These are phyloP conservation scores for Anhinga anhinga DNA, from an alignment of 2,113 vertebrate genomes.

Conservation along the genomic window DNA sequence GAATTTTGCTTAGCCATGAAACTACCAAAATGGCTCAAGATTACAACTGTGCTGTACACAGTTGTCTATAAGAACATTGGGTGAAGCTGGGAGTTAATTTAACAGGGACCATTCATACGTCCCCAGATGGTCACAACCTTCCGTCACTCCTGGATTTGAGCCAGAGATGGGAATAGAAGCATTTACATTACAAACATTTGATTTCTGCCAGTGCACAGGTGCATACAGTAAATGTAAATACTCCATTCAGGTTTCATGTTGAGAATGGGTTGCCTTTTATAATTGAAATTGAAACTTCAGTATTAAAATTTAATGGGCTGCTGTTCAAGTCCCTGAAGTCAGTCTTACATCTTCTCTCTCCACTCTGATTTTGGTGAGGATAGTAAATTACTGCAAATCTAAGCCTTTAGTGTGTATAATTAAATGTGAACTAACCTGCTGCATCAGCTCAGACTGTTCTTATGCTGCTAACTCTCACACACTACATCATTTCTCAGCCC, in stretches of 20 bases:
- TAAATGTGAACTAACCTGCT: neutral
- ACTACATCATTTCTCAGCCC: neutral
- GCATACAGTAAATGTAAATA: neutral
- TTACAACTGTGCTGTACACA: neutral
- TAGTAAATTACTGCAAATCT: neutral
- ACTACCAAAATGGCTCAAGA: neutral
- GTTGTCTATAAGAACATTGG: neutral
- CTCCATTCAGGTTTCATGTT: neutral
- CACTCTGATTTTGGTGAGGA: neutral
- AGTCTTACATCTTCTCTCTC: neutral
- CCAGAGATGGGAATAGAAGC: neutral
- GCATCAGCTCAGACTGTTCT: neutral
- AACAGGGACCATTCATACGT: neutral
- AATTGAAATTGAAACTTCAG: neutral
- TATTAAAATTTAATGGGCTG: neutral
- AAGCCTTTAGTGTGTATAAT: neutral
- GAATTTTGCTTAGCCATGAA: neutral
- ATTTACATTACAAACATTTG: neutral
- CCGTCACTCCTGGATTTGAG: neutral
- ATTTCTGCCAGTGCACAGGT: neutral
- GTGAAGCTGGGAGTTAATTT: neutral
- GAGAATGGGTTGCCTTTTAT: neutral
- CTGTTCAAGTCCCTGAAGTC: neutral
- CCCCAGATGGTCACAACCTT: neutral
- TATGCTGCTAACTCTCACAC: neutral